phyloP scores from a whole-genome alignment of 2,797 vertebrate species.

The Meriones psammophilus region DNA sequence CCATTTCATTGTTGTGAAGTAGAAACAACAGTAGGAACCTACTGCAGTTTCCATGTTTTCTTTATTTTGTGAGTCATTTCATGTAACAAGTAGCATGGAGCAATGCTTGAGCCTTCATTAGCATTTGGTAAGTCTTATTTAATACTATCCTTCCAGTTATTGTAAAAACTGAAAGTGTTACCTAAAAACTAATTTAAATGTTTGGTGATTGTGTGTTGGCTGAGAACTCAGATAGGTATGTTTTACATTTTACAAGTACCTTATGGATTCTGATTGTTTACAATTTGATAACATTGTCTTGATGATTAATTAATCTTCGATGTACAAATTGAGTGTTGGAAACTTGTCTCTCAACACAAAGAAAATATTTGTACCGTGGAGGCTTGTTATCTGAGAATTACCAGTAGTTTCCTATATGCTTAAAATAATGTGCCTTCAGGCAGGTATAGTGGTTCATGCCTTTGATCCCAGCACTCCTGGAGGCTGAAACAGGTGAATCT shows the following conservation, averaged over 20 bases:
- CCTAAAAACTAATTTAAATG: background rate
- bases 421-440: background rate
- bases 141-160: background rate
- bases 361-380: constrained; percentile 11
- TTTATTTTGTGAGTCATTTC: constrained; percentile 5
- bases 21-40: background rate
- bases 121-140: background rate
- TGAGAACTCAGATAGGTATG: background rate
- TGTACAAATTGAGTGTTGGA: background rate
- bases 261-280: background rate
- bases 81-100: background rate
- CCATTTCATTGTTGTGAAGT: too few relatives aligned
- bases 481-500: too few relatives aligned
- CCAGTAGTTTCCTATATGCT: background rate
- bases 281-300: background rate
- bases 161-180: background rate
- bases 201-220: background rate
- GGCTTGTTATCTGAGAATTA: background rate
- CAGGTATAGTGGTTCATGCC: too few relatives aligned
- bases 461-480: too few relatives aligned
- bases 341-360: background rate
- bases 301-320: background rate
- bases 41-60: background rate
- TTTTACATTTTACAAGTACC: background rate
- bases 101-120: background rate